A percentile compares a stretch with the other conserved stretches of the same genome.
Evolutionary conservation across 2,113 vertebrate species (phyloP).

Genomic region (Melanerpes aurifrons): DNA sequence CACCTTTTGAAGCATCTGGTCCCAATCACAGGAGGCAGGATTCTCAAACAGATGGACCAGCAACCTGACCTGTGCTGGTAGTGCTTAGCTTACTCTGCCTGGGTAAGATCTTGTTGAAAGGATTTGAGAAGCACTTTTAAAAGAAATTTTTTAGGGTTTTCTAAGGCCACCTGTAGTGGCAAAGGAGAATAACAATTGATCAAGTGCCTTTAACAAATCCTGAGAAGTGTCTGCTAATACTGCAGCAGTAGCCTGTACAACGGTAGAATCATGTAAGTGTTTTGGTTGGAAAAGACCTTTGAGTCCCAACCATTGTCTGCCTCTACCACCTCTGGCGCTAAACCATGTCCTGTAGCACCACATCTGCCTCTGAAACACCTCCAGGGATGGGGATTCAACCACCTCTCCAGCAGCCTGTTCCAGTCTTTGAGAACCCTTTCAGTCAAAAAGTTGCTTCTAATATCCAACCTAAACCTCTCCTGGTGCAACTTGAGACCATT

Average conservation of each 20-base stretch:
- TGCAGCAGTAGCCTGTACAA: neutral
- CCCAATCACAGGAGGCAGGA: neutral
- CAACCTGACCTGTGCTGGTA: neutral
- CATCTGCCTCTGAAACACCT: too few species aligned
- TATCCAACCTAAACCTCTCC: too few species aligned
- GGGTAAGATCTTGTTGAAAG: neutral
- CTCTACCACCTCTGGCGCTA: too few species aligned
- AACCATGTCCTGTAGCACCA: too few species aligned
- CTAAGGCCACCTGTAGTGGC: neutral
- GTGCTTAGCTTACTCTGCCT: neutral
- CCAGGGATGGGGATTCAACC: too few species aligned
- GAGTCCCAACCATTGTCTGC: too few species aligned
- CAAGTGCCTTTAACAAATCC: neutral
- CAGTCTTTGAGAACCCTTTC: too few species aligned
- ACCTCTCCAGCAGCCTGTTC: too few species aligned
- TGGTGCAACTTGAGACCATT: too few species aligned
- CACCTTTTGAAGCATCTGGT: constrained; percentile 42
- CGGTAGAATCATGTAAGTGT: neutral
- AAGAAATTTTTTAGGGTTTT: neutral
- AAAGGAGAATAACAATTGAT: neutral
- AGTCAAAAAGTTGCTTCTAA: too few species aligned
- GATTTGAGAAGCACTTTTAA: neutral
- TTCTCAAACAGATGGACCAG: neutral
- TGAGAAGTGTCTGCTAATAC: neutral
- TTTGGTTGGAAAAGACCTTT: too few species aligned